Percentiles rank a stretch among this genome's conserved stretches.
These are phyloP conservation scores for Tragulus kanchil DNA, from an alignment of 2,113 vertebrate species.

Conservation along the genomic window DNA sequence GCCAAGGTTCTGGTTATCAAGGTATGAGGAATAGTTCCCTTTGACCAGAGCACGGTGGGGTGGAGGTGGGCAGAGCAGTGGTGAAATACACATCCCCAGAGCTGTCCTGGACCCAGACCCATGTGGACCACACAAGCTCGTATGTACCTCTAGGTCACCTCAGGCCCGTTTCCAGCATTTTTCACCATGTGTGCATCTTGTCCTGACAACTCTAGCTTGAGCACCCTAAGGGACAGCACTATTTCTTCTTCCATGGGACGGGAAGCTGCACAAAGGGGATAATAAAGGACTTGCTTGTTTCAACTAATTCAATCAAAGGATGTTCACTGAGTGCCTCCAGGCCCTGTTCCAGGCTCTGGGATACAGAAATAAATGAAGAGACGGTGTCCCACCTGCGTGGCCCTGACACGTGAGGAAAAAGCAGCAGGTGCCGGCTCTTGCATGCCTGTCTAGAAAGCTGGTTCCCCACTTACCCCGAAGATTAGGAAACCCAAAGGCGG, in stretches of 20 bases:
- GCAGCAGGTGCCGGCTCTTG: neutral
- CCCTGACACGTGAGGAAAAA: neutral
- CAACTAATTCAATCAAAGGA: neutral
- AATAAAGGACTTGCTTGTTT: neutral
- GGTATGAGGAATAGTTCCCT: neutral
- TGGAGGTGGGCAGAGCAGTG: neutral
- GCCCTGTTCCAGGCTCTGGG: neutral
- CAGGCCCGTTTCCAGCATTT: neutral
- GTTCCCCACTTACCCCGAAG: neutral
- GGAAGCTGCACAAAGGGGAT: neutral
- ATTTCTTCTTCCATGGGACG: neutral
- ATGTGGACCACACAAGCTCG: neutral
- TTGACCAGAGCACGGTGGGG: accelerated
- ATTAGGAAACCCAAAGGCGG: neutral
- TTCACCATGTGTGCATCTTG: accelerated
- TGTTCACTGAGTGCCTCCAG: neutral
- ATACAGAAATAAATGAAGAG: neutral
- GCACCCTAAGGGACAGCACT: neutral
- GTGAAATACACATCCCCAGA: neutral
- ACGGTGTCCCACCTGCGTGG: neutral
- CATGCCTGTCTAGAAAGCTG: neutral
- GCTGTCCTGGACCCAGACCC: neutral
- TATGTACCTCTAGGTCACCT: too few species aligned
- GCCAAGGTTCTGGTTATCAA: neutral
- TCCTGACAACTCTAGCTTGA: neutral